Evolutionary conservation across 2,888 invertebrate species (phyloP), one percentile per base, ranked within the genome.

Genomic region (Sturmia bella): DNA sequence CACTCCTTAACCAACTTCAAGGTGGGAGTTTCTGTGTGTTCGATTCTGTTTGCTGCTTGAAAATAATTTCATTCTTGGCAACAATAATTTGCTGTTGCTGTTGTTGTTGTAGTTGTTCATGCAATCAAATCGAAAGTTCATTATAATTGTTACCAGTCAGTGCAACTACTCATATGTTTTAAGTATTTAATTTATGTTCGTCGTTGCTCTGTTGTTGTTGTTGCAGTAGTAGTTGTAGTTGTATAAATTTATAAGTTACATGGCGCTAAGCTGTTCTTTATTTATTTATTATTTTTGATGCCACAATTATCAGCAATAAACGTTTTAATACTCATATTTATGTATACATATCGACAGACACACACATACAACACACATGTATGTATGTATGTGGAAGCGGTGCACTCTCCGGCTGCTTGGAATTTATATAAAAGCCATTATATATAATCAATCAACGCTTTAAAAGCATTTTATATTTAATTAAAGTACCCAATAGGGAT

Each of bases 381-480:
- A n/a, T n/a, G 27, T n/a, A 56, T 27, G 1, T n/a, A n/a, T n/a
- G n/a, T n/a, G n/a, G n/a, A n/a, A 12, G 37, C 11, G 32, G 4
- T 43, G 3, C 32, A 27, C 12, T 43, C 15, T 43, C 37, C 9
- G n/a, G 13, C 48, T 19, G 15, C 11, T 45, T 50, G 52, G 11
- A 41, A 68, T 59, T 52, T 64, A 7, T 52, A 43, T n/a, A 72
- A 68, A 61, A 74, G 32, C 76, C 77, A 70, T 72, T 78, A 75
- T 66, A 75, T 75, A 68, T 78, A 83, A 78, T 83, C 82, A 79
- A 79, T 79, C 78, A 79, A 78, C 32, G 70, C 24, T 82, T 70
- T 43, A 13, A 72, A 75, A 75, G 15, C 32, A 21, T 32, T 50
- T 61, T 32, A 27, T 61, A 52, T 50, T 59, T 13, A 52, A 19